A percentile compares a stretch with the other conserved stretches of the same genome.
phyloP scores from a whole-genome alignment of 1,140 invertebrate species.

The Latrodectus geometricus region DNA sequence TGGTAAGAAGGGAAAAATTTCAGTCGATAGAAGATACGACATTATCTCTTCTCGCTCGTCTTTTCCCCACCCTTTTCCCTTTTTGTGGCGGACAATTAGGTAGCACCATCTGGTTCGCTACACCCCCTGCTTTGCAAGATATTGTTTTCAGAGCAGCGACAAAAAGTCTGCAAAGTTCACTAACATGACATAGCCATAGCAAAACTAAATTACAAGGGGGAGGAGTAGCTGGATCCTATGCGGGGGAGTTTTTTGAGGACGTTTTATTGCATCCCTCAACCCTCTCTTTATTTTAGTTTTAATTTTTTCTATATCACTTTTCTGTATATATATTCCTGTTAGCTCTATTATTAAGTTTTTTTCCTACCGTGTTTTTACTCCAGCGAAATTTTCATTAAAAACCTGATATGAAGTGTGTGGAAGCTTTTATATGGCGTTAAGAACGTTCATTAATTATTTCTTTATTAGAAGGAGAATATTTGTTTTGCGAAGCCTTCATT shows the following conservation, averaged over 20 bases:
- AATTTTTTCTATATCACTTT: constrained; percentile 8
- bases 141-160: constrained; percentile 53
- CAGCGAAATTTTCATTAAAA: constrained; percentile 40
- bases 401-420: constrained; percentile 21
- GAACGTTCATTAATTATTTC: constrained; percentile 54
- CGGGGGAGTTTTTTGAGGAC: constrained; percentile 30
- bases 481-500: neutral
- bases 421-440: neutral
- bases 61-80: neutral
- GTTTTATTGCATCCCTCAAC: constrained; percentile 49
- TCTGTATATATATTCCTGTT: constrained; percentile 13
- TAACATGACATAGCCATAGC: constrained; percentile 37
- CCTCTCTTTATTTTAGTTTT: neutral
- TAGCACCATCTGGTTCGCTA: constrained; percentile 50
- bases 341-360: constrained; percentile 55
- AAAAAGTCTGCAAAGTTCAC: constrained; percentile 60
- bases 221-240: neutral
- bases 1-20: constrained; percentile 40
- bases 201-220: constrained; percentile 43
- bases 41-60: constrained; percentile 52
- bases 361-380: neutral
- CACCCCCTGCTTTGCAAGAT: constrained; percentile 58
- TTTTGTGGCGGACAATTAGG: constrained; percentile 61
- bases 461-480: constrained; percentile 12
- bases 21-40: constrained; percentile 60